Evolutionary conservation across 2,888 invertebrate genomes (phyloP), one percentile per base, ranked within the genome.

Genomic region (Chrysolina haemoptera): DNA sequence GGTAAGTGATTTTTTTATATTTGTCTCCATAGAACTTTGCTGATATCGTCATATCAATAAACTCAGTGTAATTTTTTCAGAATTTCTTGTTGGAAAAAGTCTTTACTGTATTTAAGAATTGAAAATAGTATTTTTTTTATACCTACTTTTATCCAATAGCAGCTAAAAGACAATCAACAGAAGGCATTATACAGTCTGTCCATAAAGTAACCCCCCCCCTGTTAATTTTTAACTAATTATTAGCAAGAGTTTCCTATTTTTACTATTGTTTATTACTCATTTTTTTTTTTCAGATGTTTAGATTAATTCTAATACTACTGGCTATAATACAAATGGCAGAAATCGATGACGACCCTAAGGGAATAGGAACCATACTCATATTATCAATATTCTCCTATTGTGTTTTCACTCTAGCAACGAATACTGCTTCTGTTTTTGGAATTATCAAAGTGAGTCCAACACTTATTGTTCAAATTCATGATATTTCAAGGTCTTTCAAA

Each of bases 201-300:
- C n/a, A n/a, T n/a, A n/a, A n/a, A n/a, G n/a, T n/a, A n/a, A n/a
- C n/a, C n/a, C n/a, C n/a, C n/a, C n/a, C n/a, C n/a, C n/a, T n/a
- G n/a, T n/a, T n/a, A n/a, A n/a, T n/a, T n/a, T n/a, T n/a, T 43
- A 43, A 1, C 27, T 3, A 27, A 27, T 35, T 35, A 6, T 35
- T 35, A 46, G 14, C 14, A 14, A 14, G 46, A 46, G 0, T 6
- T 43, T 43, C 14, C 18, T 55, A 22, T 22, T 55, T 12, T 1
- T 12, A 10, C 9, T 22, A 22, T 55, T 12, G 10, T 5, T 1
- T 0, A 55, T 5, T 55, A 1, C 1, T n/a, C 22, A 55, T 22
- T 9, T 59, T 27, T n/a, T n/a, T 27, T 59, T 59, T 59, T 59
- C 59, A 59, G 59, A 35, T 35, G 59, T 27, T 59, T 3, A 27